Evolutionary conservation across 2,113 vertebrate genomes (phyloP).

Genomic region (Apistogramma diplotaenia): DNA sequence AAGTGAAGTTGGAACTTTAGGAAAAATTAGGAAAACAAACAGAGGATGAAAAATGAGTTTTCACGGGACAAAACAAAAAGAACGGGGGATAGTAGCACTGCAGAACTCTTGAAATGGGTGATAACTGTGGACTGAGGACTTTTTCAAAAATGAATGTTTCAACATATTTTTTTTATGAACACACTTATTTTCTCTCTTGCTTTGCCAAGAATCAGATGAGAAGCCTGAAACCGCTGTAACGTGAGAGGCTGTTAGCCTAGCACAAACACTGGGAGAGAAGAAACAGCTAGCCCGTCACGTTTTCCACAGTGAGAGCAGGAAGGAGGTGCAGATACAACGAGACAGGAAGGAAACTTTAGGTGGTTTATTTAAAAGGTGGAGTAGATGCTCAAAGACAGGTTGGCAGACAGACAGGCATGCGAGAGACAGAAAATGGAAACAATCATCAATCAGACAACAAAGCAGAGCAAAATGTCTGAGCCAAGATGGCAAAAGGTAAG

Average conservation of each 20-base stretch:
- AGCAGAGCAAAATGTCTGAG: not conserved
- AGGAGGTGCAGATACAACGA: not conserved
- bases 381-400: not conserved
- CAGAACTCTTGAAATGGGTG: not conserved
- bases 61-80: conserved; percentile 6
- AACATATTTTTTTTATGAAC: not conserved
- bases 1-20: conserved; percentile 21
- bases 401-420: not conserved
- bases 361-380: not conserved
- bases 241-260: not conserved
- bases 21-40: conserved; percentile 29
- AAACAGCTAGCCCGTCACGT: not conserved
- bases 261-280: not conserved
- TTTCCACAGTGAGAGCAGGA: not conserved
- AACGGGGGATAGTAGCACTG: not conserved
- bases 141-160: not conserved
- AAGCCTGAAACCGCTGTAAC: not conserved
- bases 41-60: conserved; percentile 37
- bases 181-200: not conserved
- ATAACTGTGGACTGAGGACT: not conserved
- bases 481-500: not conserved
- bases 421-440: not conserved
- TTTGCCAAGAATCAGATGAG: not conserved
- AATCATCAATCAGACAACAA: not conserved
- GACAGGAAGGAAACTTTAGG: not conserved